Evolutionary conservation across 2,797 vertebrate species (phyloP).

Genomic region (Scolopax bukidnonensis): DNA sequence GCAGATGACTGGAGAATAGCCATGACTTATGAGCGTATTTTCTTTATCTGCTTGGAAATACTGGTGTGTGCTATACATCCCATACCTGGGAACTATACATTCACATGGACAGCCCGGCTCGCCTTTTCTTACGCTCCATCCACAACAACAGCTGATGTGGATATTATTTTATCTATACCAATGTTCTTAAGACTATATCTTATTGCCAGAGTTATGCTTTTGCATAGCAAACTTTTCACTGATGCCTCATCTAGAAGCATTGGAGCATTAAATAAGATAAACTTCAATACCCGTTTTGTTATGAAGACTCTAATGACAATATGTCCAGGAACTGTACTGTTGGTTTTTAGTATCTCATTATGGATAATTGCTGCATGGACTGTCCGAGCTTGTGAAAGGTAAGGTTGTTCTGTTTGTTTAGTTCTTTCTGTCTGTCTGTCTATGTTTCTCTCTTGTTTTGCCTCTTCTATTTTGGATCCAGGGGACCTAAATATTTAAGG

Average conservation of each 20-base stretch:
- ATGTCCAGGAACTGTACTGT: slow-evolving; percentile 98
- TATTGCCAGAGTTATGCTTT: slow-evolving; percentile 99
- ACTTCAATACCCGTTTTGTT: slow-evolving; percentile 99
- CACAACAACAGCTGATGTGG: slow-evolving; percentile 97
- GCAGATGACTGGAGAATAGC: slow-evolving; percentile 99
- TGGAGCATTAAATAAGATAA: slow-evolving; percentile 99
- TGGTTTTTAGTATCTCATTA: slow-evolving; percentile 99
- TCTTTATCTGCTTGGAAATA: slow-evolving; percentile 99
- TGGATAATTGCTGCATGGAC: slow-evolving; percentile 99
- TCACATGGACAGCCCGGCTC: slow-evolving; percentile 98
- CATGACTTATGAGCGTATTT: slow-evolving; percentile 99
- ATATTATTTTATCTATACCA: slow-evolving; percentile 99
- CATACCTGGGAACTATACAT: slow-evolving; percentile 98
- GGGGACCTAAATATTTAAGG: neutral
- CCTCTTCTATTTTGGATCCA: slow-evolving; percentile 9
- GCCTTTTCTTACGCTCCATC: slow-evolving; percentile 96
- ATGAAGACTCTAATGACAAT: slow-evolving; percentile 99
- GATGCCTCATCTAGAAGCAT: slow-evolving; percentile 99
- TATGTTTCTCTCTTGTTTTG: neutral
- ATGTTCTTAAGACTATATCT: slow-evolving; percentile 99
- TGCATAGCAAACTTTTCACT: slow-evolving; percentile 99
- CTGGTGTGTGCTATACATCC: slow-evolving; percentile 99
- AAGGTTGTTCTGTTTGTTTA: slow-evolving; percentile 65
- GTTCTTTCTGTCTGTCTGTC: neutral
- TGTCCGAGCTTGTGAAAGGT: slow-evolving; percentile 99